Base-by-base conservation (phyloP, 1,140 invertebrate species). In the Drosophila sproati region DNA sequence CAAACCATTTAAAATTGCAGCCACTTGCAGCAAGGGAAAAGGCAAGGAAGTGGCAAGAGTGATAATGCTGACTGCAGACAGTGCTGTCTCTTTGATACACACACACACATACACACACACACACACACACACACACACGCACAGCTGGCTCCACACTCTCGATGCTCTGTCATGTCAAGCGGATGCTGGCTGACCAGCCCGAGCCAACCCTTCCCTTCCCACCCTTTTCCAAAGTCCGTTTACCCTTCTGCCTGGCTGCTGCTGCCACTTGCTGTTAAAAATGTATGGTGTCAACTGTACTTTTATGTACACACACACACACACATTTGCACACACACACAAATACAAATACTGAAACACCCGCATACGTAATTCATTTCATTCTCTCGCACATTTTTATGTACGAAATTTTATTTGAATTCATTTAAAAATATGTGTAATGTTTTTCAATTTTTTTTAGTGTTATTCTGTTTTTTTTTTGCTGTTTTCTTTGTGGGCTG, bases 371-470 rank as follows among this genome's bases (percentile, higher is more conserved):
- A 77, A 64, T 73, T 77, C 73, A 76, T 77, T 77, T 77, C 41
- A 55, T 66, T 57, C 73, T 75, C 73, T 63, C 62, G 69, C 62
- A 56, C 85, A 82, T 83, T 89, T 88, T 83, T 89, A 89, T 88
- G 77, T 78, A 80, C 85, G 80, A 89, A 74, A 88, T 89, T 89
- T 89, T 73, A 88, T 88, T 88, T 89, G 85, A 88, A 89, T 88
- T 81, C 85, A 90, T 88, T 88, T 88, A 85, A 87, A 60, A 88
- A 87, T 87, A 87, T 82, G 82, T 86, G 82, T 86, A 86, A 88
- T 89, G 83, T 62, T 74, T 61, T 52, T 20, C 20, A 20, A 20
- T 39, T 66, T 52, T 75, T 78, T 73, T 55, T 32, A 35, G 20
- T 28, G 5, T 55, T 34, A 48, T 55, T 20, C 41, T 35, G 5